phyloP scores from a whole-genome alignment of 92 coral and sea anemone genomes.

The Pocillopora meandrina region DNA sequence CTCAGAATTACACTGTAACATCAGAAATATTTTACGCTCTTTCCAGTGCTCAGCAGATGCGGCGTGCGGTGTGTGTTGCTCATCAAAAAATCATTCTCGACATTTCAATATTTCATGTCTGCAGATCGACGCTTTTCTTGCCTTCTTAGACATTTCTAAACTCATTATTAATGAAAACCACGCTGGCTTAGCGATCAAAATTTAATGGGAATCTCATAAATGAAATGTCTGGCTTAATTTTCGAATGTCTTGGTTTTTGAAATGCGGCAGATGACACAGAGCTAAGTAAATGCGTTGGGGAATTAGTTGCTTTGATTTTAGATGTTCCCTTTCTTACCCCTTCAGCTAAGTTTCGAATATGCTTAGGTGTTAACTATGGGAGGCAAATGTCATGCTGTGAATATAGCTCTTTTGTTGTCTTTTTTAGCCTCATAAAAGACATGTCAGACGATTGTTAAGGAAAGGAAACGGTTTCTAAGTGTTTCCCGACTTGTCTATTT shows the following conservation, averaged over 20 bases:
- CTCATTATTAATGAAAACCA: constrained; percentile 1
- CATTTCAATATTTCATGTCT: constrained; percentile 32
- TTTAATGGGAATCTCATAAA: constrained; percentile 10
- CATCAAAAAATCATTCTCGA: constrained; percentile 19
- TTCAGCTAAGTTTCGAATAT: background rate
- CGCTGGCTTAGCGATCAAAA: background rate
- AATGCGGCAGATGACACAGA: background rate
- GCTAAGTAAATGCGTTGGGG: background rate
- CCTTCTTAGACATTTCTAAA: constrained; percentile 14
- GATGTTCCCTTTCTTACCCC: constrained; percentile 14
- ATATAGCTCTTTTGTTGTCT: background rate
- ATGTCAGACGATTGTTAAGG: background rate
- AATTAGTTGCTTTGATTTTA: constrained; percentile 16
- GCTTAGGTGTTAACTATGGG: background rate
- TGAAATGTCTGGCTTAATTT: background rate
- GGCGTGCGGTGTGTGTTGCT: constrained; percentile 25
- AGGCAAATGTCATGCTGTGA: constrained; percentile 22
- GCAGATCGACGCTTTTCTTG: background rate
- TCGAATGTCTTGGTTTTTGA: background rate
- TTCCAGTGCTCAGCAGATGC: background rate
- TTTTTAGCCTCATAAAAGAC: background rate
- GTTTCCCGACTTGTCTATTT: background rate
- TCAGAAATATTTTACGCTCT: constrained; percentile 1
- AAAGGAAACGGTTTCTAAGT: background rate
- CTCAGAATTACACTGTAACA: constrained; percentile 1